Base-by-base conservation (phyloP, 1,140 invertebrate species). In the Rhagoletis zephyria region DNA sequence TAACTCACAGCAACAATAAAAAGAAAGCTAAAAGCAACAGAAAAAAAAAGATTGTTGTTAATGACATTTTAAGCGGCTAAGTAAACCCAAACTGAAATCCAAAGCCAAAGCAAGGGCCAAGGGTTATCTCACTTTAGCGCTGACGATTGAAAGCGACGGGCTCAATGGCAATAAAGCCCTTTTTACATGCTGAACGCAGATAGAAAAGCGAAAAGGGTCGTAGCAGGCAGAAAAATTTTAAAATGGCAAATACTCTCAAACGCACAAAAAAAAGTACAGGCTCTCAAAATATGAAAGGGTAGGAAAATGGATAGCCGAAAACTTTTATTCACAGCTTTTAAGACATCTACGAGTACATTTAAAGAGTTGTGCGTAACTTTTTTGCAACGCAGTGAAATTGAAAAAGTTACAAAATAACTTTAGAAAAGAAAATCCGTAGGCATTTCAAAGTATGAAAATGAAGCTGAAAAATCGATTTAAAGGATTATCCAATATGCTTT, bases 21-120 rank as follows among this genome's bases (percentile, higher is more conserved):
- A 12, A n/a, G 7, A 10, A 30, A 16, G 0, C 10, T 1, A 30
- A 56, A 4, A 56, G 2, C 2, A 81, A 56, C 74, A 81, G 56
- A 12, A 81, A 4, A 70, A 81, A 81, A 81, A 81, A 81, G 1
- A 81, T 51, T 81, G 74, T 19, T 56, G 74, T n/a, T 81, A 81
- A 81, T 81, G 74, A 56, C 74, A 81, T 19, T 56, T 81, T 81
- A 81, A 81, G 48, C 74, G 74, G 48, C 74, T 56, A 56, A 59
- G 48, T 16, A 30, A 81, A 59, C 74, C 74, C 48, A 56, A 30
- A 81, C 16, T 51, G 14, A 77, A 12, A 74, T 19, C 67, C 30
- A 30, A 30, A 30, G 30, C 2, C 42, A 56, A 77, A n/a, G 48
- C 48, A 56, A 59, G 56, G 56, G 74, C 74, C 14, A 30, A 81